Evolutionary conservation across 2,797 vertebrate genomes (phyloP).

Genomic region (Choloepus didactylus): DNA sequence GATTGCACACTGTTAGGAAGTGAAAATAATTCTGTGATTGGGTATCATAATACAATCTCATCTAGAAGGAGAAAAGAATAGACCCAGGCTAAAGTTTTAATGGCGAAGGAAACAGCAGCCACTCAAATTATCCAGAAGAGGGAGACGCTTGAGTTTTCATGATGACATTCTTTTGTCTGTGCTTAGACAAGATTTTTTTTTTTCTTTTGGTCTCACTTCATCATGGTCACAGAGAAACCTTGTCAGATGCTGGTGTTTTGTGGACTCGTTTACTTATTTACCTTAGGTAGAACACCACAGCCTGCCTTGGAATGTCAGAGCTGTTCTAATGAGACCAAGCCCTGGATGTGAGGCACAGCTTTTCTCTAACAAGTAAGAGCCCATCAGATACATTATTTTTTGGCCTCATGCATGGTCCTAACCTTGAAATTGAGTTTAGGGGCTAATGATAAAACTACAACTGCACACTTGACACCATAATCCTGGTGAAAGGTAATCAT

Average conservation of each 20-base stretch:
- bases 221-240: neutral
- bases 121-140: neutral
- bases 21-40: neutral
- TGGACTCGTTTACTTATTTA: neutral
- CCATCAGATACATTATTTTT: constrained; percentile 54
- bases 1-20: neutral
- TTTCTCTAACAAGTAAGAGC: neutral
- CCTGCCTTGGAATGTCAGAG: too few species aligned
- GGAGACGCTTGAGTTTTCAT: neutral
- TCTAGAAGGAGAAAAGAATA: neutral
- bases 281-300: neutral
- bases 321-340: neutral
- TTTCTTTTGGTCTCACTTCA: neutral
- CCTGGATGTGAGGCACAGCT: neutral
- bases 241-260: neutral
- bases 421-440: constrained; percentile 66
- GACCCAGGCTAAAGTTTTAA: neutral
- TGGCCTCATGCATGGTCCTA: constrained; percentile 25
- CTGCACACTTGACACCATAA: neutral
- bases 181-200: neutral
- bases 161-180: neutral
- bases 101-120: neutral
- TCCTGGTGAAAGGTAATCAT: neutral
- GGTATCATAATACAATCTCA: neutral
- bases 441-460: constrained; percentile 45